phyloP scores from a whole-genome alignment of 2,888 invertebrate species.

The Papilio gigon region DNA sequence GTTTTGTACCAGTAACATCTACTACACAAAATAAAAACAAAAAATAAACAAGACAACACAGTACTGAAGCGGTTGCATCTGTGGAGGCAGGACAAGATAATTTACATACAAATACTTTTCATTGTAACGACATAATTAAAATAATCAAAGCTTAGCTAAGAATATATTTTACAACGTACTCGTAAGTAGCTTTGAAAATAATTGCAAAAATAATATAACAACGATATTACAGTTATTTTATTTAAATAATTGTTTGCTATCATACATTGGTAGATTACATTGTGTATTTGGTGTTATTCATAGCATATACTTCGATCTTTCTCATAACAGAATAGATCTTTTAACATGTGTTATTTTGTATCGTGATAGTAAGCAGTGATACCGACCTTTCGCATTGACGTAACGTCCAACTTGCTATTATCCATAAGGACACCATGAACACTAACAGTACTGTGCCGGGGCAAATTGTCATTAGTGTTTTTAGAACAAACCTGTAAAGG shows the following conservation, averaged over 20 bases:
- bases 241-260: not conserved
- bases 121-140: constrained; percentile 9
- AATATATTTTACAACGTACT: constrained; percentile 29
- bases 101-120: constrained; percentile 38
- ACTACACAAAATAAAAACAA: constrained; percentile 73
- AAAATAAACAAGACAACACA: constrained; percentile 74
- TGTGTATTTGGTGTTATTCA: not conserved
- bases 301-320: constrained; percentile 34
- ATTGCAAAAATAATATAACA: constrained; percentile 33
- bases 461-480: constrained; percentile 99
- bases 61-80: constrained; percentile 78
- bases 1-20: constrained; percentile 61
- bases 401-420: constrained; percentile 99
- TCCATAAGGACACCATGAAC: constrained; percentile 99
- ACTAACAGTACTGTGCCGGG: constrained; percentile 98
- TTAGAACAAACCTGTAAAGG: constrained; percentile 90
- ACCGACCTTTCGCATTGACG: constrained; percentile 98
- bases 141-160: constrained; percentile 59
- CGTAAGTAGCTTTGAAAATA: constrained; percentile 29
- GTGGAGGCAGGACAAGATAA: constrained; percentile 69
- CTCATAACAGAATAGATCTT: constrained; percentile 28
- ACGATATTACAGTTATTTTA: constrained; percentile 23
- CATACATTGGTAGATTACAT: not conserved
- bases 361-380: constrained; percentile 48
- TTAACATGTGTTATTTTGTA: not conserved